phyloP scores from a whole-genome alignment of 2,113 vertebrate genomes.

The Sebastes fasciatus region DNA sequence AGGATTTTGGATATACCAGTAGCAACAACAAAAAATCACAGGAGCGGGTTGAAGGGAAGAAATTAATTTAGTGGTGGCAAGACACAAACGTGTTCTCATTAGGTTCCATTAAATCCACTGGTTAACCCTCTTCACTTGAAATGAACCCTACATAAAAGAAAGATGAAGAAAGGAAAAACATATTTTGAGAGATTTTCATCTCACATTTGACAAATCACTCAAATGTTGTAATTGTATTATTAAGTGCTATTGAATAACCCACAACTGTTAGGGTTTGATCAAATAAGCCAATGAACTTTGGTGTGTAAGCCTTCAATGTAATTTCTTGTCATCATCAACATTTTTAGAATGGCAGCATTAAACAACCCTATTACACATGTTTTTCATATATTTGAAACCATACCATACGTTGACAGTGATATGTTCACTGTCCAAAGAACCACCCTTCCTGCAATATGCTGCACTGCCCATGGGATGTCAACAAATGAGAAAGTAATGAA shows the following conservation, averaged over 20 bases:
- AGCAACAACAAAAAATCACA: background rate
- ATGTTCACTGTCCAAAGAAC: slow-evolving; percentile 41
- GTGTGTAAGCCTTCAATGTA: background rate
- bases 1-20: background rate
- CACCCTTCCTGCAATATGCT: slow-evolving; percentile 11
- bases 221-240: background rate
- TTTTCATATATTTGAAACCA: slow-evolving; percentile 1
- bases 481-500: slow-evolving; percentile 57
- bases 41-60: background rate
- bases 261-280: background rate
- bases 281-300: background rate
- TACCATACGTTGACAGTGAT: slow-evolving; percentile 7
- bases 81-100: background rate
- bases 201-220: background rate
- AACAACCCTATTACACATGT: background rate
- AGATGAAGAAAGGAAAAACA: background rate
- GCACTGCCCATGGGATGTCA: slow-evolving; percentile 28
- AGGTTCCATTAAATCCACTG: background rate
- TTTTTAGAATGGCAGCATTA: background rate
- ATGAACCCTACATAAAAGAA: background rate
- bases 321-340: no score
- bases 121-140: background rate
- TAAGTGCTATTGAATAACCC: background rate
- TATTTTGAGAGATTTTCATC: background rate
- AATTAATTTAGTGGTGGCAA: background rate